Conservation (phyloP, 2,797 vertebrate species). For the Orestias chungarensis region DNA sequence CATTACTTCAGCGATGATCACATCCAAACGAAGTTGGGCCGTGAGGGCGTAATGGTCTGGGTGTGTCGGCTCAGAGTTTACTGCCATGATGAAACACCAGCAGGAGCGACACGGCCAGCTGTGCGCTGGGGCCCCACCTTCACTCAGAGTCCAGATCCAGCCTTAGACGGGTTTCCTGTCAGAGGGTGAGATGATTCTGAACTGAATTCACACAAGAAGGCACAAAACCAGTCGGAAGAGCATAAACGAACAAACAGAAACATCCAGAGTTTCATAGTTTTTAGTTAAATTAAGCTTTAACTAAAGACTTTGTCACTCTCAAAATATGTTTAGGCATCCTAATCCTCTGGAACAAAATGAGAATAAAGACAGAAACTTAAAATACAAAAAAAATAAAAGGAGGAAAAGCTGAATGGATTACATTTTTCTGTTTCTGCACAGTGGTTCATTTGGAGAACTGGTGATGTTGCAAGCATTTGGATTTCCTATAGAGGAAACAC, state of each 20-base stretch:
- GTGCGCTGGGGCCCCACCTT: conserved; percentile 30
- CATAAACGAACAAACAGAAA: too few species aligned
- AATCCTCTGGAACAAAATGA: too few species aligned
- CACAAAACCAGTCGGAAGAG: neutral
- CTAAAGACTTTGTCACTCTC: too few species aligned
- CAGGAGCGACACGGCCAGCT: conserved; percentile 16
- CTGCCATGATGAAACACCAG: neutral
- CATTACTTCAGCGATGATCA: neutral
- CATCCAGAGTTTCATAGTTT: too few species aligned
- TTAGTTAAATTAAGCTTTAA: too few species aligned
- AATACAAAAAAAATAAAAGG: neutral
- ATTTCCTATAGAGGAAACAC: conserved; percentile 26
- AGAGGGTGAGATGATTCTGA: conserved; percentile 11
- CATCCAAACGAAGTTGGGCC: conserved; percentile 1
- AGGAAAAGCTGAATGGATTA: neutral
- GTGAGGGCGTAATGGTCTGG: neutral
- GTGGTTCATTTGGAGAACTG: neutral
- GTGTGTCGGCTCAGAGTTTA: conserved; percentile 10
- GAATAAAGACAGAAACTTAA: too few species aligned
- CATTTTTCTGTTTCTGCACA: neutral
- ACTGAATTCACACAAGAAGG: conserved; percentile 2
- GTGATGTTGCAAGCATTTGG: neutral
- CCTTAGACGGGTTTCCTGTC: conserved; percentile 70
- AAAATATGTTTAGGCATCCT: too few species aligned
- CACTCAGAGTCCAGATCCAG: conserved; percentile 63